A percentile compares a stretch with the other conserved stretches of the same genome.
Evolutionary conservation across 1,140 invertebrate species (phyloP).

Genomic region (Holotrichia oblita): DNA sequence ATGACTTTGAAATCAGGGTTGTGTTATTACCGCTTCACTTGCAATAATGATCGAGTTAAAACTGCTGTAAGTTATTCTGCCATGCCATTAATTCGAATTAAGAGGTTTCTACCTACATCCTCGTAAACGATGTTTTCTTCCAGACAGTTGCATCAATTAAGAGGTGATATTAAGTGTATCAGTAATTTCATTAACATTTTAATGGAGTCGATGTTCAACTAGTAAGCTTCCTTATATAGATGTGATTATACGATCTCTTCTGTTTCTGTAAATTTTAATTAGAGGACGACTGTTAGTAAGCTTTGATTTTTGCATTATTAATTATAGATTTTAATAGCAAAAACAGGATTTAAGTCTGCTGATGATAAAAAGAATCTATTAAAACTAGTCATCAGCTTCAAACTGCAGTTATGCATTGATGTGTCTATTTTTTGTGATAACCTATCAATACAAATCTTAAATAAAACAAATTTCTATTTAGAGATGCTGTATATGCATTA

Average conservation of each 20-base stretch:
- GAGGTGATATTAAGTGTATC: neutral
- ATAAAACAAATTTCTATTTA: too few species aligned
- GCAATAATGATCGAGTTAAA: too few species aligned
- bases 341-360: too few species aligned
- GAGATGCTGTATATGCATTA: too few species aligned
- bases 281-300: neutral
- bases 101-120: neutral
- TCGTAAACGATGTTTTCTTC: neutral
- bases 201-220: neutral
- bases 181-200: neutral
- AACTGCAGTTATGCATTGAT: too few species aligned
- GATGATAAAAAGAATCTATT: too few species aligned
- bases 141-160: constrained; percentile 20
- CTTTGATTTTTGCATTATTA: neutral
- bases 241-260: neutral
- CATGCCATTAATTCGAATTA: neutral
- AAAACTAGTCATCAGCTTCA: too few species aligned
- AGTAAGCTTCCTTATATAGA: neutral
- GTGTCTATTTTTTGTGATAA: too few species aligned
- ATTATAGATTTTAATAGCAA: too few species aligned
- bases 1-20: too few species aligned
- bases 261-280: constrained; percentile 1
- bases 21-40: too few species aligned
- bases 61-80: neutral
- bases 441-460: too few species aligned